Evolutionary conservation across 2,888 invertebrate species (phyloP).

Genomic region (Rhagonycha lutea): DNA sequence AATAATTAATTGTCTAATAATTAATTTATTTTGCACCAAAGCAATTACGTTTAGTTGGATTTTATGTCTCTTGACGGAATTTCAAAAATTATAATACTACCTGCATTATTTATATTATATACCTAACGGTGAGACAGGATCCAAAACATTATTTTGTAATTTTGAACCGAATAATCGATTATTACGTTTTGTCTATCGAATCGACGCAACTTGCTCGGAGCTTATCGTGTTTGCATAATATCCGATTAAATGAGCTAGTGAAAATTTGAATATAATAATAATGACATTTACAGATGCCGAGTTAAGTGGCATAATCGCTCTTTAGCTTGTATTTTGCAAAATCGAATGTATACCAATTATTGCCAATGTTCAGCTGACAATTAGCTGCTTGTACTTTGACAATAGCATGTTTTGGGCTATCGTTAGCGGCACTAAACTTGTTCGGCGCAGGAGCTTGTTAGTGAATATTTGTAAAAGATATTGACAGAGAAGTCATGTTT

Average conservation of each 20-base stretch:
- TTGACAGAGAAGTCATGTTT: constrained; percentile 6
- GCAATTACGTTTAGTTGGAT: background rate
- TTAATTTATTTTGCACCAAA: background rate
- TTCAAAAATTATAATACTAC: too few species aligned
- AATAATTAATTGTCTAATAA: background rate
- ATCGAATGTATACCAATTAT: constrained; percentile 8
- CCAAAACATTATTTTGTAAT: too few species aligned
- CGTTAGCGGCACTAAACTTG: constrained; percentile 26
- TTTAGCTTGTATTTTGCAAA: constrained; percentile 6
- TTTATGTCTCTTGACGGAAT: background rate
- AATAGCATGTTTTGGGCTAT: constrained; percentile 36
- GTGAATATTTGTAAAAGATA: constrained; percentile 11
- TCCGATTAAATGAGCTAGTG: background rate
- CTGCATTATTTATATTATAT: too few species aligned
- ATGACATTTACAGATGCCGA: constrained; percentile 16
- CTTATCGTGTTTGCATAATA: background rate
- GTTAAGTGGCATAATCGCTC: constrained; percentile 2
- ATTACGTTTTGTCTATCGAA: background rate
- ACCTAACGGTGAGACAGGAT: too few species aligned
- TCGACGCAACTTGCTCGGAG: background rate
- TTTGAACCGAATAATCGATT: too few species aligned
- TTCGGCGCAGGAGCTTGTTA: constrained; percentile 18
- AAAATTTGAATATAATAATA: constrained; percentile 6
- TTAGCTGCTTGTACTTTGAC: constrained; percentile 32
- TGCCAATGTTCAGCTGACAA: constrained; percentile 27